Conservation (phyloP, 2,888 invertebrate genomes). For the Belgica antarctica region DNA sequence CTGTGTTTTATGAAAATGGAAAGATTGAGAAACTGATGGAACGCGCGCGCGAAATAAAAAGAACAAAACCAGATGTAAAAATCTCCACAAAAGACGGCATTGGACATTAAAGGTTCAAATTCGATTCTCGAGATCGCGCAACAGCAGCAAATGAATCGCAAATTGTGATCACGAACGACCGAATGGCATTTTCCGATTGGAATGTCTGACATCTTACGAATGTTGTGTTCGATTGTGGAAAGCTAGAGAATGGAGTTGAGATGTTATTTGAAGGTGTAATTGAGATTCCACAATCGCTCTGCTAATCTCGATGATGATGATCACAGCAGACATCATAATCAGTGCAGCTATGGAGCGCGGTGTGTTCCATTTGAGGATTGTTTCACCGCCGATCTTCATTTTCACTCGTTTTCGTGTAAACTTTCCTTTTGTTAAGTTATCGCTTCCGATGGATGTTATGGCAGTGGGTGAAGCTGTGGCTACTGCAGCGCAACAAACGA, state of each 20-base stretch:
- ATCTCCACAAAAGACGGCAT: conserved; percentile 14
- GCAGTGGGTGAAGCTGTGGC: neutral
- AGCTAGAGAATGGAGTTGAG: neutral
- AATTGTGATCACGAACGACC: conserved; percentile 32
- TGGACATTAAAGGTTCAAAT: conserved; percentile 20
- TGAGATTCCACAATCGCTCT: no score
- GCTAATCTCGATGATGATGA: no score
- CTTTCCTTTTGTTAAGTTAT: conserved; percentile 16
- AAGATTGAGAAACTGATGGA: neutral
- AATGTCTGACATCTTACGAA: neutral
- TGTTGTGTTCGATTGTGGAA: neutral
- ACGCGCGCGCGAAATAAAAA: conserved; percentile 19
- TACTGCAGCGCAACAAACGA: conserved; percentile 8
- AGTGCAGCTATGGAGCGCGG: neutral
- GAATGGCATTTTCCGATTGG: conserved; percentile 9
- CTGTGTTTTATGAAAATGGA: neutral
- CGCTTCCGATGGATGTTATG: neutral
- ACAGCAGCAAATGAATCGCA: no score
- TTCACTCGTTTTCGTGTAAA: neutral
- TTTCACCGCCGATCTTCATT: neutral
- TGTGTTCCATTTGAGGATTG: conserved; percentile 6
- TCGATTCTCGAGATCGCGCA: neutral
- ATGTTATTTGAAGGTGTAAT: no score
- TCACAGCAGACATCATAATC: neutral
- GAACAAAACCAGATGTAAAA: conserved; percentile 29